phyloP scores from a whole-genome alignment of 1,140 invertebrate genomes.

The Lepidurus arcticus region DNA sequence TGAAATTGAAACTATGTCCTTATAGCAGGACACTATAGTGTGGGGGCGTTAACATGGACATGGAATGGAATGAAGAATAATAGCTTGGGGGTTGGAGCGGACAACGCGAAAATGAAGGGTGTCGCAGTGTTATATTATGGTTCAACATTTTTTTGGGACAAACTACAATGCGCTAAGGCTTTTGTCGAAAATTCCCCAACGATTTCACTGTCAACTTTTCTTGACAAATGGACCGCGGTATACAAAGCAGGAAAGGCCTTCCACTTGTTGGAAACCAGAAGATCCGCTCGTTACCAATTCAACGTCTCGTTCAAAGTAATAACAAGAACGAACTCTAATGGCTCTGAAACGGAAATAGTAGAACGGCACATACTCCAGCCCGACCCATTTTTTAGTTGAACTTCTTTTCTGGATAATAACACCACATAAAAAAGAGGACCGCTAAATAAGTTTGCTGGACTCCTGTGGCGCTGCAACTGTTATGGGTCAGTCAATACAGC shows the following conservation, averaged over 20 bases:
- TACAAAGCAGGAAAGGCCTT: background rate
- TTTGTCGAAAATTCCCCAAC: background rate
- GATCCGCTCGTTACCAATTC: background rate
- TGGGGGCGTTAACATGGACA: background rate
- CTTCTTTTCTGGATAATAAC: background rate
- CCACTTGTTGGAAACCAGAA: background rate
- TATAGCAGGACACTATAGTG: slow-evolving; percentile 1
- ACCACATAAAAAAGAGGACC: background rate
- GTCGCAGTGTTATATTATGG: background rate
- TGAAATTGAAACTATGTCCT: background rate
- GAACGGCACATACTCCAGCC: background rate
- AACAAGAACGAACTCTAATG: background rate
- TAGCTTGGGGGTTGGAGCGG: background rate
- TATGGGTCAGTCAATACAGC: background rate
- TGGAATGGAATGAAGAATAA: background rate
- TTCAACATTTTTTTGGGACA: background rate
- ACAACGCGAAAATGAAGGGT: background rate
- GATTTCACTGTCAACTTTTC: background rate
- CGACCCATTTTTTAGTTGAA: background rate
- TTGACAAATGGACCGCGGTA: background rate
- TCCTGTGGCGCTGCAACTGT: background rate
- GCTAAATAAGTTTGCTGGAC: background rate
- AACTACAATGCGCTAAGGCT: background rate
- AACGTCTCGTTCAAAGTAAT: background rate
- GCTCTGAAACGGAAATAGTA: slow-evolving; percentile 3